These are phyloP conservation scores for Scaptodrosophila latifasciaeformis DNA, from an alignment of 2,888 invertebrate species.

Conservation along the genomic window DNA sequence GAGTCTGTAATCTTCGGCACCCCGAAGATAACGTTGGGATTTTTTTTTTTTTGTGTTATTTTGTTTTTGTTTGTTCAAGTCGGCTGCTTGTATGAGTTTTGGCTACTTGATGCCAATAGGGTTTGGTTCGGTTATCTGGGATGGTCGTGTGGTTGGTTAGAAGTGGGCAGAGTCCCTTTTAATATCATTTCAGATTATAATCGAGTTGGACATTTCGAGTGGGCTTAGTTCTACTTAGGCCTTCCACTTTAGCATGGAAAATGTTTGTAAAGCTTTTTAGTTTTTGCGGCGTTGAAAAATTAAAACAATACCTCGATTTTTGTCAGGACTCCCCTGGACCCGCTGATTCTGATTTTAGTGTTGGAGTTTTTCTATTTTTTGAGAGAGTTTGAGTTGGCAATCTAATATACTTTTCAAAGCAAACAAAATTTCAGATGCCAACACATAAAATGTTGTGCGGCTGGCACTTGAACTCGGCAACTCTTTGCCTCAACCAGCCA, in stretches of 20 bases:
- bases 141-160: background rate
- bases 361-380: too few relatives aligned
- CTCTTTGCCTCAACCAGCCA: background rate
- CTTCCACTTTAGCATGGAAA: slow-evolving; percentile 7
- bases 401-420: slow-evolving; percentile 67
- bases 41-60: too few relatives aligned
- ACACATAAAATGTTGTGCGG: slow-evolving; percentile 11
- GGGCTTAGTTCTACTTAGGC: slow-evolving; percentile 46
- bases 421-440: slow-evolving; percentile 49
- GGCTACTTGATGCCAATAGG: too few relatives aligned
- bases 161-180: too few relatives aligned
- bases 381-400: slow-evolving; percentile 32
- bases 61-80: too few relatives aligned
- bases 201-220: slow-evolving; percentile 67
- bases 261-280: slow-evolving; percentile 21
- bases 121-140: too few relatives aligned
- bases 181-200: slow-evolving; percentile 56
- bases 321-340: too few relatives aligned
- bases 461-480: slow-evolving; percentile 26
- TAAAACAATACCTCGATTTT: background rate
- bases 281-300: background rate
- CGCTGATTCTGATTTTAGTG: too few relatives aligned
- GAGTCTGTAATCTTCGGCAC: too few relatives aligned
- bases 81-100: too few relatives aligned
- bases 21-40: too few relatives aligned